These are phyloP conservation scores for Anagrus nilaparvatae DNA, from an alignment of 1,140 invertebrate species.

Conservation along the genomic window DNA sequence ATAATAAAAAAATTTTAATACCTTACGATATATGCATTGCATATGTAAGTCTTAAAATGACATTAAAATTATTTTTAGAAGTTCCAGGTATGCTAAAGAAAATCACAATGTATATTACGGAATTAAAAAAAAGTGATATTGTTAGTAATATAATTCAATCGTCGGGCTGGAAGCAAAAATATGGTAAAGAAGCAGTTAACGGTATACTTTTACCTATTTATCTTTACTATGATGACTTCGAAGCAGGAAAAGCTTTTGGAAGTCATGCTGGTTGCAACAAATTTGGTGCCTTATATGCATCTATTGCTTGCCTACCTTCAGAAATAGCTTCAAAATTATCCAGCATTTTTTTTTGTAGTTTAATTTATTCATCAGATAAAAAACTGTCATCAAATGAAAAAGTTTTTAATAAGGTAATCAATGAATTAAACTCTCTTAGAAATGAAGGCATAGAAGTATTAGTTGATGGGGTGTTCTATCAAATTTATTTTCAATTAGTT, in stretches of 20 bases:
- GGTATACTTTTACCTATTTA: background rate
- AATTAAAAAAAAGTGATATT: too few species aligned
- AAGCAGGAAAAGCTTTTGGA: background rate
- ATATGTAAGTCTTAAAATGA: slow-evolving; percentile 7
- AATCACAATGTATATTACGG: too few species aligned
- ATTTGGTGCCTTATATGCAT: background rate
- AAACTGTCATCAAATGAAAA: background rate
- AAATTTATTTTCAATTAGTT: slow-evolving; percentile 12
- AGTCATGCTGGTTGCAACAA: background rate
- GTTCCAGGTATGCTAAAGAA: slow-evolving; percentile 1
- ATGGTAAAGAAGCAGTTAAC: too few species aligned
- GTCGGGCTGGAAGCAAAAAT: too few species aligned
- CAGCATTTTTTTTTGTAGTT: background rate
- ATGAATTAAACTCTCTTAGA: background rate
- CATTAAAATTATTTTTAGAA: slow-evolving; percentile 4
- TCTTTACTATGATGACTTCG: background rate
- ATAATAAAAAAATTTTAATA: background rate
- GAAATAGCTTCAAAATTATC: background rate
- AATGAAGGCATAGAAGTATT: background rate
- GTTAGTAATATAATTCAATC: too few species aligned
- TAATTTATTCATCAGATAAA: background rate
- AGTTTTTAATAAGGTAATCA: background rate
- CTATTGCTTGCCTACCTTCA: background rate
- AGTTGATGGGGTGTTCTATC: background rate
- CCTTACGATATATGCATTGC: background rate